A percentile compares a stretch with the other conserved stretches of the same genome.
Conservation (phyloP, 2,888 invertebrate species). For the Sarcophaga caerulescens region DNA sequence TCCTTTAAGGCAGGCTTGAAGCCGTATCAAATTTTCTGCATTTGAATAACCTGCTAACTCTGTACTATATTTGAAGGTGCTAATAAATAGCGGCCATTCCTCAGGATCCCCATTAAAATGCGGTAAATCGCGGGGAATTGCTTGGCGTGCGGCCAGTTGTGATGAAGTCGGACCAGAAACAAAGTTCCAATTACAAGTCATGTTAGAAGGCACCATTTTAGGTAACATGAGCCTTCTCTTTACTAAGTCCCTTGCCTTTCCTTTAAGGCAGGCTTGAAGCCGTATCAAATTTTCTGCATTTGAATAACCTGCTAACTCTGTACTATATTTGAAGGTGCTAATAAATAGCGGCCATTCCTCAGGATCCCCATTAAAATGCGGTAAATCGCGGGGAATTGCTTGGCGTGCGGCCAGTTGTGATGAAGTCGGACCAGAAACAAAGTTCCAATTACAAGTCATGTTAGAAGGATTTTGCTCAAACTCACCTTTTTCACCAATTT, state of each 20-base stretch:
- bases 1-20: slow-evolving; percentile 50
- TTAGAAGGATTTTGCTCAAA: not conserved
- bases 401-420: slow-evolving; percentile 22
- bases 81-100: slow-evolving; percentile 31
- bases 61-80: slow-evolving; percentile 16
- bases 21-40: slow-evolving; percentile 52
- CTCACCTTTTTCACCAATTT: not conserved
- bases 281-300: slow-evolving; percentile 55
- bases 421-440: not conserved
- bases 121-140: slow-evolving; percentile 14
- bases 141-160: slow-evolving; percentile 30
- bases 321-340: slow-evolving; percentile 18
- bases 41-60: slow-evolving; percentile 40
- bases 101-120: slow-evolving; percentile 30
- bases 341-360: slow-evolving; percentile 34
- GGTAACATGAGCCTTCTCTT: slow-evolving; percentile 42
- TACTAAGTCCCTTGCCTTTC: slow-evolving; percentile 38
- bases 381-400: slow-evolving; percentile 22
- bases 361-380: slow-evolving; percentile 25
- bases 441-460: not conserved
- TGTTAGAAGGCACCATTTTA: slow-evolving; percentile 24
- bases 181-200: not conserved
- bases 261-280: slow-evolving; percentile 48
- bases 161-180: not conserved
- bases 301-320: slow-evolving; percentile 36